Evolutionary conservation across 1,140 invertebrate genomes (phyloP).

Genomic region (Orius laevigatus): DNA sequence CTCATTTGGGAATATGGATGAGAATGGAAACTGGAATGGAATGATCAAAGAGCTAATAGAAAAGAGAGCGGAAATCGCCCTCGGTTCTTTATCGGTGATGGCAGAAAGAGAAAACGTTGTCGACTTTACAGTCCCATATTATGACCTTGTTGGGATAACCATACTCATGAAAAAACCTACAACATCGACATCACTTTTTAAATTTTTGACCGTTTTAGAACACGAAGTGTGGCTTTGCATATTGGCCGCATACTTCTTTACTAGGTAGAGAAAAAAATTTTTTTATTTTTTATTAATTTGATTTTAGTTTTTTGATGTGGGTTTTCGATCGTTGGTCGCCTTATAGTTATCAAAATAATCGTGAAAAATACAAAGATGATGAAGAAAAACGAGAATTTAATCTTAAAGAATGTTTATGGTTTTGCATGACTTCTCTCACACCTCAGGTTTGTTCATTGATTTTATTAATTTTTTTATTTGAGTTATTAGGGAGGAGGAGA

Average conservation of each 20-base stretch:
- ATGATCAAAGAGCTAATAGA: slow-evolving; percentile 81
- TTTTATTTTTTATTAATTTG: not conserved
- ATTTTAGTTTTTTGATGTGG: slow-evolving; percentile 75
- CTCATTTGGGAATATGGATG: slow-evolving; percentile 70
- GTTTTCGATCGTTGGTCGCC: slow-evolving; percentile 92
- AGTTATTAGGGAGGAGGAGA: slow-evolving; percentile 64
- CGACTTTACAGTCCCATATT: slow-evolving; percentile 90
- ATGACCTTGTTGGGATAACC: slow-evolving; percentile 85
- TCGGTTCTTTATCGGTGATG: slow-evolving; percentile 80
- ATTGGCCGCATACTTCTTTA: slow-evolving; percentile 86
- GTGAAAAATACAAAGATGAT: slow-evolving; percentile 81
- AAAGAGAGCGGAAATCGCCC: slow-evolving; percentile 73
- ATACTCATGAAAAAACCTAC: slow-evolving; percentile 76
- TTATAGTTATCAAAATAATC: slow-evolving; percentile 90
- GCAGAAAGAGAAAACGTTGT: slow-evolving; percentile 87
- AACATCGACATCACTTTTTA: slow-evolving; percentile 75
- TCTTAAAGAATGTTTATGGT: slow-evolving; percentile 93
- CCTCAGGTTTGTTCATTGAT: slow-evolving; percentile 29
- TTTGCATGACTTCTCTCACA: slow-evolving; percentile 95
- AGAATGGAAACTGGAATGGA: slow-evolving; percentile 78
- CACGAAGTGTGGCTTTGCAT: slow-evolving; percentile 94
- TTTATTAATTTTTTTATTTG: no score
- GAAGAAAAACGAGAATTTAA: slow-evolving; percentile 91
- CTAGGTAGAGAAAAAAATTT: slow-evolving; percentile 37
- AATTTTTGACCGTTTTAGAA: slow-evolving; percentile 92